Evolutionary conservation across 64 coral and sea anemone species (phyloP).

Genomic region (Montipora capricornis): DNA sequence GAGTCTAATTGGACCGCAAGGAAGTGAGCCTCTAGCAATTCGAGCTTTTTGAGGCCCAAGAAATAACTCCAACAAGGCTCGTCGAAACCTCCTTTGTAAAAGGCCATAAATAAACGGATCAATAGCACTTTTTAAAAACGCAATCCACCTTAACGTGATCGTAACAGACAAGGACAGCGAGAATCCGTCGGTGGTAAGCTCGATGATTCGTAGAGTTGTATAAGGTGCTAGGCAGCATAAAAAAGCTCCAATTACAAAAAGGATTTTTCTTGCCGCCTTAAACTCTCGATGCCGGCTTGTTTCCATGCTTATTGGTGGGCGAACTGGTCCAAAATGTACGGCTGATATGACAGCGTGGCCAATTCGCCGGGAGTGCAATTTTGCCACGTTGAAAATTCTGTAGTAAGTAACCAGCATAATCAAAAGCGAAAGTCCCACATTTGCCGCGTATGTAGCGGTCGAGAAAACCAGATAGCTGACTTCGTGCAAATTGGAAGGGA

Average conservation of each 20-base stretch:
- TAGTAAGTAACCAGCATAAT: conserved; percentile 88
- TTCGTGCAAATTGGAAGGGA: conserved; percentile 69
- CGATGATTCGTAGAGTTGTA: conserved; percentile 78
- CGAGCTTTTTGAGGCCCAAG: conserved; percentile 77
- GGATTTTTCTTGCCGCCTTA: conserved; percentile 94
- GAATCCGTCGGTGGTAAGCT: conserved; percentile 48
- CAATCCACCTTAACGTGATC: conserved; percentile 85
- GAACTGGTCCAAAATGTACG: conserved; percentile 77
- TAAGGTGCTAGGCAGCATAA: conserved; percentile 92
- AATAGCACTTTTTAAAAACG: conserved; percentile 92
- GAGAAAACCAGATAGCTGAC: conserved; percentile 71
- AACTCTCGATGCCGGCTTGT: conserved; percentile 90
- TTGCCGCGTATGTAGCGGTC: conserved; percentile 72
- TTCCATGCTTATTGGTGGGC: conserved; percentile 68
- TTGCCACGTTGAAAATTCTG: conserved; percentile 94
- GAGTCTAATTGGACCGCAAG: conserved; percentile 73
- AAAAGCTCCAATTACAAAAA: conserved; percentile 97
- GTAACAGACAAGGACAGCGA: conserved; percentile 57
- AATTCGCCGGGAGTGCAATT: conserved; percentile 85
- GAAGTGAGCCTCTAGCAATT: conserved; percentile 77
- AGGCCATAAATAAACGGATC: conserved; percentile 99
- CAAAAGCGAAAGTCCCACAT: conserved; percentile 71
- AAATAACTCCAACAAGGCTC: conserved; percentile 80
- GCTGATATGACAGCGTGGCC: conserved; percentile 90
- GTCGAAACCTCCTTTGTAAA: conserved; percentile 90